Base-by-base conservation (phyloP, 2,888 invertebrate species). In the Ptilodon capucinus region DNA sequence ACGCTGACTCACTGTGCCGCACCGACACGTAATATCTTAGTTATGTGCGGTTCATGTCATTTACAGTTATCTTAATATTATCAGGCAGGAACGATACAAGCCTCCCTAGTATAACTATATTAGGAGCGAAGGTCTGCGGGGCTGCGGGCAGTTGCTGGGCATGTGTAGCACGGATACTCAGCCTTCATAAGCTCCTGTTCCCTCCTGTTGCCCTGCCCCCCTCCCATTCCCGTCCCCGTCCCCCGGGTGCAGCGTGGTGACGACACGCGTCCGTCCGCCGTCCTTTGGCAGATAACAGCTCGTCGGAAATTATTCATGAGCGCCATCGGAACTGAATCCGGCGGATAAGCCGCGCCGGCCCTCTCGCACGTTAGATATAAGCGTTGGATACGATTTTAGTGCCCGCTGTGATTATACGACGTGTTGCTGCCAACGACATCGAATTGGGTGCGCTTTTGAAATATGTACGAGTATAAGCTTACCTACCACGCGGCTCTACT, bases 181-280 rank as follows among this genome's bases (percentile, higher is more conserved):
- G 34, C 17, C 35, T 18, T 7, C 17, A 16, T 35, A 36, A 21
- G 16, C 40, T 14, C n/a, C n/a, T n/a, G n/a, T n/a, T n/a, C n/a
- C n/a, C n/a, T n/a, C n/a, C n/a, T n/a, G n/a, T n/a, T n/a, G n/a
- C n/a, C n/a, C n/a, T n/a, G n/a, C n/a, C n/a, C n/a, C n/a, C n/a
- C n/a, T n/a, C 42, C 14, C 25, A 9, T 21, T n/a, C n/a, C 19
- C 30, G 18, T 30, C 16, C 16, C 30, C 14, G 13, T 7, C 23
- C 6, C 9, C 21, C 5, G 36, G 38, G 34, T 13, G 32, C 40
- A 41, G 28, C 41, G 9, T n/a, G 41, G 38, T 48, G 48, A 46
- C 28, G 47, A 40, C 42, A 48, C 30, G 35, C 18, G 46, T 40
- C 55, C 46, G 36, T 46, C 58, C 56, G 54, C 38, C 48, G 52